These are phyloP conservation scores for Siniperca scherzeri DNA, from an alignment of 2,797 vertebrate species.

Conservation along the genomic window DNA sequence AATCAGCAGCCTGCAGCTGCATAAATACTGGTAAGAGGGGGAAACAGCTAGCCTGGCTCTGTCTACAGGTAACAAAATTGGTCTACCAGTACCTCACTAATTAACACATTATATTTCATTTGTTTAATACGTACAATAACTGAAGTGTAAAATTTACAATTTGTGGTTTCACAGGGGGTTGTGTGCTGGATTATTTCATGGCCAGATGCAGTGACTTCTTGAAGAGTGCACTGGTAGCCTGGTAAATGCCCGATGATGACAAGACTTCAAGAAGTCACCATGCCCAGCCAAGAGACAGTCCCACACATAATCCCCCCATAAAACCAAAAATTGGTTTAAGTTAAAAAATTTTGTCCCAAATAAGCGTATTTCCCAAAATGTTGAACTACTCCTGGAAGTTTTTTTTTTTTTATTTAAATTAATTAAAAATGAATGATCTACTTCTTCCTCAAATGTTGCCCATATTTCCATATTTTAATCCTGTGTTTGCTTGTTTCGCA, in stretches of 20 bases:
- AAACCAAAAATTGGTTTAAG: neutral
- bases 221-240: neutral
- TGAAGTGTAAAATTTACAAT: constrained; percentile 2
- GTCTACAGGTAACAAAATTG: neutral
- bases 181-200: constrained; percentile 10
- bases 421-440: neutral
- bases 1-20: constrained; percentile 1
- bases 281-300: neutral
- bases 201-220: constrained; percentile 15
- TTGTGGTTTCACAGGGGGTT: neutral
- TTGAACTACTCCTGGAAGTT: neutral
- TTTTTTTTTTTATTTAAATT: too few relatives aligned
- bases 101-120: neutral
- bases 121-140: neutral
- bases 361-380: neutral
- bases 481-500: neutral
- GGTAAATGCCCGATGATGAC: neutral
- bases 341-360: neutral
- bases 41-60: neutral
- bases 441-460: constrained; percentile 13
- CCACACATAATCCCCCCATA: neutral
- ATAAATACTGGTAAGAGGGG: neutral
- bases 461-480: neutral
- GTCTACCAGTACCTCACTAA: neutral
- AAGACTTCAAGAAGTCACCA: constrained; percentile 17